Base-by-base conservation (phyloP, 1,140 invertebrate genomes). In the Drosophila gunungcola region DNA sequence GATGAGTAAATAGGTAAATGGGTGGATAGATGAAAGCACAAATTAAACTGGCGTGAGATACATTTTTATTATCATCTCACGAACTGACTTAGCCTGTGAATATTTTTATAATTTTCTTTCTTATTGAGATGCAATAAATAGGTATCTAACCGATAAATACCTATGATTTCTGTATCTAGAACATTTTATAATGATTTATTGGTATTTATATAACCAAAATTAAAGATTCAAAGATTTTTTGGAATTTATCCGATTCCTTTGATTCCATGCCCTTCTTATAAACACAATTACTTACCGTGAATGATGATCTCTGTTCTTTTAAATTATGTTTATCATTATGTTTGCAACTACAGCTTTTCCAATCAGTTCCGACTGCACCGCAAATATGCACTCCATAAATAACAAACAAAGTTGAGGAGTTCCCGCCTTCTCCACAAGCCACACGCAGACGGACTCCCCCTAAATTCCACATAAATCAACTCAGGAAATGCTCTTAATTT, bases 381-480 rank as follows among this genome's bases (percentile, higher is more conserved):
- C 67, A 70, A 56, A 32, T 57, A 69, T 70, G 51, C 64, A 70
- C 65, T 70, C 65, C 68, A 70, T 70, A 70, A 70, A 70, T 70
- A 70, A 70, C 29, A 43, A 21, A 21, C 29, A 5, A 56, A 69
- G 4, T 32, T 27, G 29, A 41, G 41, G n/a, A 55, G 61, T 69
- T 53, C 32, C 41, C 42, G 27, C 42, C 16, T 11, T 10, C 13
- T 16, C 11, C 38, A 13, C 1, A 3, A 6, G 25, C 41, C 4
- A 42, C 45, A 61, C 43, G 13, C 58, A 29, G 27, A 32, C 36
- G 58, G 2, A 36, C 56, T 29, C 21, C 42, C 48, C 10, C 9
- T 0, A 38, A 73, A 75, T 78, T 79, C 70, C 76, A 43, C 64
- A 84, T 83, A 84, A 84, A 83, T 83, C 80, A 83, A 84, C 57